Evolutionary conservation across 2,113 vertebrate species (phyloP).

Genomic region (Tinamus guttatus): DNA sequence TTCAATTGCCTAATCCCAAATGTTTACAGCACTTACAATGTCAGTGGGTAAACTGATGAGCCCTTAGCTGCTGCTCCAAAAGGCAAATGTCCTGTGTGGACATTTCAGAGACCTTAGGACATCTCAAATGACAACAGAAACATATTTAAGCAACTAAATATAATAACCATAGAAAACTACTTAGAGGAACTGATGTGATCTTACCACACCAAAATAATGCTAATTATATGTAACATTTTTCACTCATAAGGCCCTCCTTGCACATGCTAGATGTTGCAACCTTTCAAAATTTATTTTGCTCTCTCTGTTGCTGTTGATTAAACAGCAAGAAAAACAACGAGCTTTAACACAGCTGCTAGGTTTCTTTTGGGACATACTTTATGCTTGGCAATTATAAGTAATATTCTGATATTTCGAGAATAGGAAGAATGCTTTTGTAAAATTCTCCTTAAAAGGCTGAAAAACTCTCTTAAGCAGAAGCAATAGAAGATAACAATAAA

Average conservation of each 20-base stretch:
- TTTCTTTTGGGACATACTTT: not conserved
- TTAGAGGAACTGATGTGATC: not conserved
- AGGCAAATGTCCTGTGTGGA: not conserved
- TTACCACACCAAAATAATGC: not conserved
- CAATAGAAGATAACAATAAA: too few species aligned
- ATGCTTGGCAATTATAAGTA: not conserved
- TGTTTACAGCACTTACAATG: not conserved
- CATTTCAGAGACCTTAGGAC: not conserved
- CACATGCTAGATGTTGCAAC: not conserved
- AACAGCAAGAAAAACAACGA: not conserved
- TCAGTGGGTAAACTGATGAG: not conserved
- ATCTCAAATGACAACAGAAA: not conserved
- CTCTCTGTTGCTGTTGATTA: not conserved
- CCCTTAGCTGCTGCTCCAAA: not conserved
- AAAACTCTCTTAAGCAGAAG: not conserved
- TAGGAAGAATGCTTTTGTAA: not conserved
- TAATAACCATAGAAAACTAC: not conserved
- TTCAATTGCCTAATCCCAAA: not conserved
- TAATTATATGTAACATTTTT: not conserved
- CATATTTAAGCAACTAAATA: not conserved
- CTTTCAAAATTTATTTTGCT: not conserved
- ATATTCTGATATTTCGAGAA: not conserved
- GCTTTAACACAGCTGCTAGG: not conserved
- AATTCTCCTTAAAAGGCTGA: not conserved
- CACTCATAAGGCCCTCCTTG: not conserved